Evolutionary conservation across 2,888 invertebrate genomes (phyloP).

Genomic region (Hydriomena furcata): DNA sequence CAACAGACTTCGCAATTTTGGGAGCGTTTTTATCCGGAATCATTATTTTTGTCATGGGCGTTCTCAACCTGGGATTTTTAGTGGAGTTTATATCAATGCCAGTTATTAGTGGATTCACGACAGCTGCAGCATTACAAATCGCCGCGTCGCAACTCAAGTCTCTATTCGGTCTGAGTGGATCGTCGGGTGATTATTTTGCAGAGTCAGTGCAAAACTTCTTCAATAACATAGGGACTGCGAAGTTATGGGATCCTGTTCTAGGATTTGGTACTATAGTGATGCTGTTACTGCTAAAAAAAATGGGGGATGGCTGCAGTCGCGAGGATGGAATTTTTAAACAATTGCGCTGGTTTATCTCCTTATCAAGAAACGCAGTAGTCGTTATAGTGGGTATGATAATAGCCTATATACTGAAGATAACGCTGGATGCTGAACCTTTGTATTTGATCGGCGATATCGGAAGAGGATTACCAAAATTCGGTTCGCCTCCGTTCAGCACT

Average conservation of each 20-base stretch:
- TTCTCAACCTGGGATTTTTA: constrained; percentile 90
- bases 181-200: constrained; percentile 86
- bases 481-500: constrained; percentile 87
- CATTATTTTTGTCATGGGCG: constrained; percentile 87
- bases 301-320: constrained; percentile 81
- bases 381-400: constrained; percentile 88
- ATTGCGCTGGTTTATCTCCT: constrained; percentile 85
- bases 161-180: constrained; percentile 85
- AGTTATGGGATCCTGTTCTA: constrained; percentile 86
- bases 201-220: constrained; percentile 85
- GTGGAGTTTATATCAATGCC: constrained; percentile 94
- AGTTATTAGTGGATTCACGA: constrained; percentile 92
- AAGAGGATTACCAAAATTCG: constrained; percentile 88
- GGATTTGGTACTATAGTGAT: constrained; percentile 86
- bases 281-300: constrained; percentile 85
- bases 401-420: constrained; percentile 72
- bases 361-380: constrained; percentile 92
- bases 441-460: constrained; percentile 86
- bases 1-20: constrained; percentile 88
- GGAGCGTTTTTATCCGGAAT: constrained; percentile 89
- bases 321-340: constrained; percentile 73
- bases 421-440: constrained; percentile 80
- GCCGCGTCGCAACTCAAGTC: constrained; percentile 91
- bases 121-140: constrained; percentile 93
- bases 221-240: constrained; percentile 82